Conservation (phyloP, 2,888 invertebrate species). For the Acanthosepion lycidas region DNA sequence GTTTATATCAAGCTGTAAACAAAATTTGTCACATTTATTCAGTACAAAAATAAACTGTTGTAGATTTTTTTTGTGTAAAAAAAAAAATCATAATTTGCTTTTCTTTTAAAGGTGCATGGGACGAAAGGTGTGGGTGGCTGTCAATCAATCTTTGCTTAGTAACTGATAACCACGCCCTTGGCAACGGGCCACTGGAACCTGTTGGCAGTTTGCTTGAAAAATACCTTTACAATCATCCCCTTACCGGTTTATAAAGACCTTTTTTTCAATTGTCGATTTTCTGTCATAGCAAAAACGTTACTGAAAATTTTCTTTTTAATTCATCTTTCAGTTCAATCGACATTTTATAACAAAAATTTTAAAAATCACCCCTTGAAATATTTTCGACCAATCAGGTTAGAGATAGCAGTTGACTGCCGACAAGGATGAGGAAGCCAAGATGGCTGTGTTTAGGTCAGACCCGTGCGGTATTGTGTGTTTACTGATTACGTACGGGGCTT, state of each 20-base stretch:
- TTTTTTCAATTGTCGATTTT: background rate
- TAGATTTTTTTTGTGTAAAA: background rate
- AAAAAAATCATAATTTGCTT: background rate
- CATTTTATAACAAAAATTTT: background rate
- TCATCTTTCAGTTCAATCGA: background rate
- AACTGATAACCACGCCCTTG: slow-evolving; percentile 41
- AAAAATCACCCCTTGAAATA: background rate
- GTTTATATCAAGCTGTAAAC: too few relatives aligned
- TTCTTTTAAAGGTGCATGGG: background rate
- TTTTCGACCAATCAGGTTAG: background rate
- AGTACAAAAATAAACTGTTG: background rate
- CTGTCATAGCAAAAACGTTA: background rate
- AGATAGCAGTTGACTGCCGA: slow-evolving; percentile 15
- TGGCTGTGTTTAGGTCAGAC: slow-evolving; percentile 83
- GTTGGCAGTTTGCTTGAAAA: background rate
- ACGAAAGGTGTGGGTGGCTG: slow-evolving; percentile 4
- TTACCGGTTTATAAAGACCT: background rate
- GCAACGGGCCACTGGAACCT: background rate
- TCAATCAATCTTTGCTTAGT: slow-evolving; percentile 6
- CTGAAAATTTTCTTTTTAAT: background rate
- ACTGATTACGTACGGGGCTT: slow-evolving; percentile 84
- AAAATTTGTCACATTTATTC: background rate
- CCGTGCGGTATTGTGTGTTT: slow-evolving; percentile 90
- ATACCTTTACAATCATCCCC: background rate
- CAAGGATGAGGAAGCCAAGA: slow-evolving; percentile 54